Conservation (phyloP, 2,797 vertebrate species). For the Steatocranus sp. region DNA sequence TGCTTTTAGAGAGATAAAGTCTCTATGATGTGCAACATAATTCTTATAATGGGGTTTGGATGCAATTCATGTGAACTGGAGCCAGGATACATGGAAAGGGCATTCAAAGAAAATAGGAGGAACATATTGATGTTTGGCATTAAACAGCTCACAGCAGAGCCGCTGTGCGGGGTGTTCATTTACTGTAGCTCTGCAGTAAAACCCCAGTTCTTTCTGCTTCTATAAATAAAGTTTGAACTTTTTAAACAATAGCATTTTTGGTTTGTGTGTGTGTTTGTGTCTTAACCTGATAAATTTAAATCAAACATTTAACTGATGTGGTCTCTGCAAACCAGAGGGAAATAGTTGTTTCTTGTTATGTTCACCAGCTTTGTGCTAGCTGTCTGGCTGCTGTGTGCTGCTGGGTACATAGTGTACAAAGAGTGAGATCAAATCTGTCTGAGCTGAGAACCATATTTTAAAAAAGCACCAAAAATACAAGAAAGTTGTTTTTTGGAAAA, state of each 20-base stretch:
- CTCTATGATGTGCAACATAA: not conserved
- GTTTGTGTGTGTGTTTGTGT: not conserved
- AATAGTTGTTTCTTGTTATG: not conserved
- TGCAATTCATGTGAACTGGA: not conserved
- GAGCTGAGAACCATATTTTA: not conserved
- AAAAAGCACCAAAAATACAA: not conserved
- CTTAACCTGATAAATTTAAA: not conserved
- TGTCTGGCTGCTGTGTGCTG: not conserved
- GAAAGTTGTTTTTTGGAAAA: not conserved
- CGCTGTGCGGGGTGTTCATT: slow-evolving; percentile 3
- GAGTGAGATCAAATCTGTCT: not conserved
- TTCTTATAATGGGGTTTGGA: not conserved
- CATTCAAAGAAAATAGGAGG: not conserved
- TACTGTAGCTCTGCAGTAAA: not conserved
- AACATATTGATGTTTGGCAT: slow-evolving; percentile 8
- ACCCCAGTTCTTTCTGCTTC: not conserved
- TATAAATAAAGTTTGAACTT: not conserved
- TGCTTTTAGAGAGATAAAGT: slow-evolving; percentile 2
- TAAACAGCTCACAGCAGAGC: slow-evolving; percentile 27
- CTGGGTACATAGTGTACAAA: not conserved
- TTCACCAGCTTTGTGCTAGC: not conserved
- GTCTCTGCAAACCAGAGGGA: not conserved
- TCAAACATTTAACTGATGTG: not conserved
- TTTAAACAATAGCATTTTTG: not conserved
- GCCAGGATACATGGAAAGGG: not conserved